These are phyloP conservation scores for Siderastrea radians DNA, from an alignment of 92 coral and sea anemone genomes.

Conservation along the genomic window DNA sequence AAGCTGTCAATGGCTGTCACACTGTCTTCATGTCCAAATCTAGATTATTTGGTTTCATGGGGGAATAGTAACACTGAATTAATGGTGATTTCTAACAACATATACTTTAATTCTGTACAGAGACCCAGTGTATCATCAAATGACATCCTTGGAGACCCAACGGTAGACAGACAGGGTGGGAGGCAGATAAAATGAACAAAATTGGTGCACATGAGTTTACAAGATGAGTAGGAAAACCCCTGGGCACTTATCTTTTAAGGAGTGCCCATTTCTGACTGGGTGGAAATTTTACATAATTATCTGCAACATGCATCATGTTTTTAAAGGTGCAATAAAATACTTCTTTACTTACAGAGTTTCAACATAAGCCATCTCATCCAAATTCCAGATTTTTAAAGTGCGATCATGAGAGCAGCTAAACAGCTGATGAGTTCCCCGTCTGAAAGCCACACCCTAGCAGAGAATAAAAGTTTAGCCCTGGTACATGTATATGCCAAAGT, in stretches of 20 bases:
- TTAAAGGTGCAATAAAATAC: neutral
- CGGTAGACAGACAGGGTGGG: too few relatives aligned
- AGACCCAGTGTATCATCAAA: neutral
- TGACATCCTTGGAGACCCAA: too few relatives aligned
- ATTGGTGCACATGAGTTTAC: too few relatives aligned
- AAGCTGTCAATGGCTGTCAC: slow-evolving; percentile 93
- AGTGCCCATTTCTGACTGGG: neutral
- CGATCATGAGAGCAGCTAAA: slow-evolving; percentile 95
- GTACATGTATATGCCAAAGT: too few relatives aligned
- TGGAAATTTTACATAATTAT: neutral
- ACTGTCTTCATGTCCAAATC: slow-evolving; percentile 96
- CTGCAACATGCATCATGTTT: too few relatives aligned
- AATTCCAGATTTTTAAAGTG: slow-evolving; percentile 95
- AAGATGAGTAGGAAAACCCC: too few relatives aligned
- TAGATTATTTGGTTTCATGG: slow-evolving; percentile 6
- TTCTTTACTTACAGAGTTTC: slow-evolving; percentile 92
- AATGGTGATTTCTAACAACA: neutral
- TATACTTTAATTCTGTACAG: neutral
- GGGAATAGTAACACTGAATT: neutral
- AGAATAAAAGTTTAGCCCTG: neutral
- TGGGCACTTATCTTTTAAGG: too few relatives aligned
- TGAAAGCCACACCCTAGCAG: slow-evolving; percentile 91
- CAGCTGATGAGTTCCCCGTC: slow-evolving; percentile 91
- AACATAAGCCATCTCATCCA: slow-evolving; percentile 98
- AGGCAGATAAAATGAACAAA: too few relatives aligned